Base-by-base conservation (phyloP, 2,797 vertebrate species). In the Bovichtus variegatus region DNA sequence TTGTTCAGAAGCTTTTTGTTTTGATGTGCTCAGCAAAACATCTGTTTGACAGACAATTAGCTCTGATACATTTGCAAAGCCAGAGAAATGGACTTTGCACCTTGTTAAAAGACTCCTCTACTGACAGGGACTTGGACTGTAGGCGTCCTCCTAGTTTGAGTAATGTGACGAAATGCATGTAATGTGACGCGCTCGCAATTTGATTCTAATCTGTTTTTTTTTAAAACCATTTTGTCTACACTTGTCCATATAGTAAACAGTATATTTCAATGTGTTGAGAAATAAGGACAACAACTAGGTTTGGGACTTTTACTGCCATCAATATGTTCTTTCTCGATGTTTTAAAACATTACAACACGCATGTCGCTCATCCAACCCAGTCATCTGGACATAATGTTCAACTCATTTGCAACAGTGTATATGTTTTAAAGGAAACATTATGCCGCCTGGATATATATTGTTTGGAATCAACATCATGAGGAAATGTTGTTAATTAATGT, bases 1-100 rank as follows among this genome's bases (percentile, higher is more conserved):
- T 71, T 6, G n/a, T 72, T 90, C 62, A 68, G 55, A 76, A 55
- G 68, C n/a, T 8, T 50, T 72, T 68, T 71, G 60, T 77, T 78
- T 82, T 80, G 58, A 83, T 69, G 79, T 60, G 36, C 18, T 49
- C 12, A 34, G 65, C 27, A 75, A 71, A 82, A 84, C 78, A 85
- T 88, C 63, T 85, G 81, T 65, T 71, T 72, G 73, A 70, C 81
- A 60, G 64, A 61, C 43, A 81, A 65, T 62, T 40, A 62, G 44
- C 74, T 67, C 27, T n/a, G 74, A 73, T 61, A 38, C n/a, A 5
- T 44, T 77, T 68, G 57, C 51, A 67, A 47, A 63, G 41, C n/a
- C 51, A n/a, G 29, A 27, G 38, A 62, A 59, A 54, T 40, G 63
- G 61, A 57, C 54, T 50, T 71, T 55, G 34, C 53, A 68, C 60